Base-by-base conservation (phyloP, 1,140 invertebrate genomes). In the Trichomalopsis sarcophagae region DNA sequence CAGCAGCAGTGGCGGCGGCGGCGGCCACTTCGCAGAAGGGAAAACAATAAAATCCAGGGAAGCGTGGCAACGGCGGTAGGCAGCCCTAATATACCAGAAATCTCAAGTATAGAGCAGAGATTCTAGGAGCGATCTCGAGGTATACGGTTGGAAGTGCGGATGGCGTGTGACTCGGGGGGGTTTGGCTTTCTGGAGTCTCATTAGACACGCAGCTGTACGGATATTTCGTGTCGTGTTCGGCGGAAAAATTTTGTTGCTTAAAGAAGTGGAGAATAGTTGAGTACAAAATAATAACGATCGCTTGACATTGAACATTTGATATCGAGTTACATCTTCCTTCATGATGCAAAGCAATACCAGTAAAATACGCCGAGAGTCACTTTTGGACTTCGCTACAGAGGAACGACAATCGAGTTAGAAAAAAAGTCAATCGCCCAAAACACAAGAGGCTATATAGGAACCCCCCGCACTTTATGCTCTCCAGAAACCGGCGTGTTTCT, bases 31-130 rank as follows among this genome's bases (percentile, higher is more conserved):
- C 55, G 75, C 62, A 30, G 74, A 83, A 69, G 50, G 6, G 30
- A 83, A 77, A 77, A 83, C 82, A 83, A 77, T 77, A 83, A 83
- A 76, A 69, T 27, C n/a, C 33, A 68, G 50, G 71, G 50, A 82
- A n/a, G 27, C 30, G 68, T 33, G 68, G 68, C 68, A 30, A 33
- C 23, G 68, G 27, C 68, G 9, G 68, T 17, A 33, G 68, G 68
- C 68, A 71, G 68, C 10, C 68, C 27, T 55, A 55, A 17, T 17
- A 14, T 21, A 55, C 50, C 50, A 21, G 17, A 17, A 21, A 55
- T 55, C 50, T 55, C 50, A 55, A 55, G 13, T 21, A 55, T 55
- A 55, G 50, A 14, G 50, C 1, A 14, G 13, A 55, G 17, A 0
- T 55, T 55, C 50, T 55, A 17, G 4, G 50, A 55, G 50, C 5